A percentile compares a stretch with the other conserved stretches of the same genome.
phyloP scores from a whole-genome alignment of 2,888 invertebrate species.

The Tryphoninae sp. region DNA sequence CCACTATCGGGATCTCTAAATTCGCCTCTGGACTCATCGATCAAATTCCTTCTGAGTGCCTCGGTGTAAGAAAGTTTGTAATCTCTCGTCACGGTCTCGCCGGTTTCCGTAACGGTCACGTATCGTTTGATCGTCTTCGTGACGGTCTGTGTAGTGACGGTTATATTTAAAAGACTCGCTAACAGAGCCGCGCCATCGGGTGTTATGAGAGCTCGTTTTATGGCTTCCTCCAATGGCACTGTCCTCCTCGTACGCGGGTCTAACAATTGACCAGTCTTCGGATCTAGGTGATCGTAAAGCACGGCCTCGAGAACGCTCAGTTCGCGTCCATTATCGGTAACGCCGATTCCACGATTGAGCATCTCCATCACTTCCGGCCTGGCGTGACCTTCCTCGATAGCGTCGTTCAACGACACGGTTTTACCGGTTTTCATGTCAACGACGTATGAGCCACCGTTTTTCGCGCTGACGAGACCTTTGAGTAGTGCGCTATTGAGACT shows the following conservation, averaged over 20 bases:
- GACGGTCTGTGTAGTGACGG: slow-evolving; percentile 93
- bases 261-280: slow-evolving; percentile 92
- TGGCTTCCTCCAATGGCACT: slow-evolving; percentile 92
- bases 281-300: slow-evolving; percentile 92
- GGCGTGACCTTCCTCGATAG: slow-evolving; percentile 89
- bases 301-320: slow-evolving; percentile 94
- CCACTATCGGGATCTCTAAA: slow-evolving; percentile 90
- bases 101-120: slow-evolving; percentile 89
- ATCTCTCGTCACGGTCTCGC: slow-evolving; percentile 82
- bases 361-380: slow-evolving; percentile 94
- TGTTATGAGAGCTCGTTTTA: slow-evolving; percentile 91
- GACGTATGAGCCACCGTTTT: slow-evolving; percentile 87
- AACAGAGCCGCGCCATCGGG: slow-evolving; percentile 93
- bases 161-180: slow-evolving; percentile 92
- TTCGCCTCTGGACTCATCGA: slow-evolving; percentile 89
- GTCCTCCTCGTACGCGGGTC: slow-evolving; percentile 88
- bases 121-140: slow-evolving; percentile 92
- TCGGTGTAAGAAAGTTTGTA: slow-evolving; percentile 88
- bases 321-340: slow-evolving; percentile 89
- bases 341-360: slow-evolving; percentile 91
- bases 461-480: slow-evolving; percentile 89
- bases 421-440: slow-evolving; percentile 89
- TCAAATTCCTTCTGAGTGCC: slow-evolving; percentile 89
- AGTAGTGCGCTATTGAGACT: slow-evolving; percentile 92
- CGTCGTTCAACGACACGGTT: slow-evolving; percentile 90